Evolutionary conservation across 2,797 vertebrate genomes (phyloP).

Genomic region (Podargus strigoides): DNA sequence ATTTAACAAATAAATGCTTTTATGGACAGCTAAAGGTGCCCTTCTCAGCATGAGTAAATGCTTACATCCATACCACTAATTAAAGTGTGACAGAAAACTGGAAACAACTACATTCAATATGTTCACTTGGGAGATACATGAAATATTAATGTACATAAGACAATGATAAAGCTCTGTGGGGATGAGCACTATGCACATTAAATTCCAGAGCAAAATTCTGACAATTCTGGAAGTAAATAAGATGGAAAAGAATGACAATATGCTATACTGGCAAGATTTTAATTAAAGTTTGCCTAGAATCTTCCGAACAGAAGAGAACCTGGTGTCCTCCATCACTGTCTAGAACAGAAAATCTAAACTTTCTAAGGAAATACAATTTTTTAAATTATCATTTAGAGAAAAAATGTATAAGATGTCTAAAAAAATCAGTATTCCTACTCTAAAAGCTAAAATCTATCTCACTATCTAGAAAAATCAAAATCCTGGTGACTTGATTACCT

Average conservation of each 20-base stretch:
- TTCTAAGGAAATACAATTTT: not conserved
- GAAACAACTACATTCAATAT: not conserved
- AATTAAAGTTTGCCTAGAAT: not conserved
- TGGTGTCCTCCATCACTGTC: rapidly evolving
- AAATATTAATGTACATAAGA: not conserved
- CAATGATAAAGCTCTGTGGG: not conserved
- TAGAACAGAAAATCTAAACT: not conserved
- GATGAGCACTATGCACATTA: not conserved
- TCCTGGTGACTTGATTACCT: not conserved
- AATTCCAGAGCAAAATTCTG: not conserved
- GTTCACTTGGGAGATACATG: not conserved
- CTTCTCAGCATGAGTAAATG: not conserved
- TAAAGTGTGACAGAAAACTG: not conserved
- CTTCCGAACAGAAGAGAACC: not conserved
- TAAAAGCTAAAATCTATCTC: not conserved
- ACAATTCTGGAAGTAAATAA: not conserved
- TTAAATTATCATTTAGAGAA: not conserved
- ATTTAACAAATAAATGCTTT: not conserved
- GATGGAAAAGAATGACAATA: not conserved
- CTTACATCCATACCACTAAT: not conserved
- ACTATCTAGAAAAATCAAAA: not conserved
- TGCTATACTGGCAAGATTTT: not conserved
- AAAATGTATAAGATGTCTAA: not conserved
- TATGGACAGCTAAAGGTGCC: not conserved
- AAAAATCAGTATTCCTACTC: not conserved